Base-by-base conservation (phyloP, 1,140 invertebrate species). In the Aphaenogaster floridana region DNA sequence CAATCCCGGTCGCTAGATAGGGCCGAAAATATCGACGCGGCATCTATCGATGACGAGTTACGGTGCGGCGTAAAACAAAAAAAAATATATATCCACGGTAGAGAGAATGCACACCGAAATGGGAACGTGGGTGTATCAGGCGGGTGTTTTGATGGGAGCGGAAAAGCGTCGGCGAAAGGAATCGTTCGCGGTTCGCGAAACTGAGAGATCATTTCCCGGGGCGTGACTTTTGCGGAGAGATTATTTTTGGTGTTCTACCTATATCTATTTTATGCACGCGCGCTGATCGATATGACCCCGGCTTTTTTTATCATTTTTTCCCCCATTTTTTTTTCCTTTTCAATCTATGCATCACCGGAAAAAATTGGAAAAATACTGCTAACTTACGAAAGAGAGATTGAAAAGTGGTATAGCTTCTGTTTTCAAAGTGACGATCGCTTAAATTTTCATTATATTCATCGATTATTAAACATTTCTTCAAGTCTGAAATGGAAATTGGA, bases 121-220 rank as follows among this genome's bases (percentile, higher is more conserved):
- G 36, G 80, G 42, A 76, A 76, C 34, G 80, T 9, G 66, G 13
- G 39, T 66, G 64, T 81, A 69, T 81, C 78, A 48, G 78, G 34
- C 48, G 78, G 48, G 48, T 71, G n/a, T 80, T 72, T 83, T 83
- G 80, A 83, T 74, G 80, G 52, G 50, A 42, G 36, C 64, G 78
- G 52, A 74, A 83, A 74, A 72, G 52, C 80, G 42, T 74, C 69
- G 69, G 69, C 80, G 69, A 76, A 84, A 76, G 80, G n/a, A 76
- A 71, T 74, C 68, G 79, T 59, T 83, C 79, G 66, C 34, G 66
- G 79, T 57, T 48, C 80, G 69, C 69, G 80, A 80, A 68, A 86
- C 61, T 66, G 64, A 86, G 61, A 86, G 78, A 86, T 80, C 63
- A 86, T 86, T 59, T 54, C 61, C 76, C 84, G 72, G 84, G 54